A percentile compares a stretch with the other conserved stretches of the same genome.
Evolutionary conservation across 2,113 vertebrate species (phyloP).

Genomic region (Protobothrops mucrosquamatus): DNA sequence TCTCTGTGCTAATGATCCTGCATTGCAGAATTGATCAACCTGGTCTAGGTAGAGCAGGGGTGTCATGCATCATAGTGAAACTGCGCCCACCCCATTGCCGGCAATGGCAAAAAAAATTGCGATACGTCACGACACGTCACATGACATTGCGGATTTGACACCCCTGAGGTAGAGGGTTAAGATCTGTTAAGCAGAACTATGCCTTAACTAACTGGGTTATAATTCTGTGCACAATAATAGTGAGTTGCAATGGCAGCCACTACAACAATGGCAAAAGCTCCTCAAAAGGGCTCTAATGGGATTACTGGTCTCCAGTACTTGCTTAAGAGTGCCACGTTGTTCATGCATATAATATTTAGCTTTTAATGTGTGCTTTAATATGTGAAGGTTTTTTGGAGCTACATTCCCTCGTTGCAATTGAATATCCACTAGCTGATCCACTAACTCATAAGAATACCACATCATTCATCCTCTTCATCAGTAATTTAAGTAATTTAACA

Average conservation of each 20-base stretch:
- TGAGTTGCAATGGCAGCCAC: not conserved
- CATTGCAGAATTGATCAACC: not conserved
- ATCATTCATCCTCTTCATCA: not conserved
- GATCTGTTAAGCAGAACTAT: not conserved
- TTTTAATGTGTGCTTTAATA: not conserved
- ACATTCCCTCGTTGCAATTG: not conserved
- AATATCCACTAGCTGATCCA: not conserved
- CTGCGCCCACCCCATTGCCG: too few species aligned
- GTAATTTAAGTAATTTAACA: not conserved
- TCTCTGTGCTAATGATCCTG: not conserved
- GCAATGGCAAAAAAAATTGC: too few species aligned
- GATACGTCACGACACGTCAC: too few species aligned
- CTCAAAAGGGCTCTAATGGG: not conserved
- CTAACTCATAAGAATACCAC: not conserved
- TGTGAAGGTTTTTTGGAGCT: not conserved
- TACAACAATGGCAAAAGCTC: not conserved
- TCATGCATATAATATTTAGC: not conserved
- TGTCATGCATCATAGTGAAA: too few species aligned
- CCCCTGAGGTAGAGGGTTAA: not conserved
- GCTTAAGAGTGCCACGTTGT: conserved; percentile 20
- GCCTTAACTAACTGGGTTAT: not conserved
- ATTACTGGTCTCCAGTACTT: not conserved
- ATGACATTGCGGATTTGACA: too few species aligned
- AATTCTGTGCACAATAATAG: not conserved
- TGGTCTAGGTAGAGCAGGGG: not conserved